Base-by-base conservation (phyloP, 2,113 vertebrate species). In the Tretioscincus oriximinensis region DNA sequence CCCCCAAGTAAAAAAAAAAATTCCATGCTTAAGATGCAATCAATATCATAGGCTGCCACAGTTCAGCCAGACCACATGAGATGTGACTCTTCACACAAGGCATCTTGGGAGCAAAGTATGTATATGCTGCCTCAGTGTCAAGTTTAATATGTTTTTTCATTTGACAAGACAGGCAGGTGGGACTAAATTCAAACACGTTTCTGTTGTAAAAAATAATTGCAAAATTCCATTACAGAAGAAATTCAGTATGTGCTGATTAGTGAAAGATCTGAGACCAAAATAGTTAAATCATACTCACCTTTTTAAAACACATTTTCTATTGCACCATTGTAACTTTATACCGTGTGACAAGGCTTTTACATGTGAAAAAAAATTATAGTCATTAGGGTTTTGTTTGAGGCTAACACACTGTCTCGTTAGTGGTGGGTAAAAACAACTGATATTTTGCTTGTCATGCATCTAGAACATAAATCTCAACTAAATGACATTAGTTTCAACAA, bases 401-500 rank as follows among this genome's bases (percentile, higher is more conserved):
- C 16, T 78, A 60, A 60, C 77, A 86, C 21, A 45, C 72, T 83
- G 76, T 60, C 78, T 80, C 78, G 71, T 45, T 72, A 21, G 74
- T 89, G 83, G 73, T 77, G 54, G 28, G 83, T 88, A 82, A 60
- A 68, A 84, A 76, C 80, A 67, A 61, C 76, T 16, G 74, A 73
- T 31, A 72, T 84, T 73, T 85, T 90, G 83, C 83, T 89, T 88
- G 74, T 82, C 54, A 89, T 31, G 26, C 60, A 82, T 73, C 78
- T 82, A 51, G 81, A 77, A 73, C 45, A 24, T 77, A 84, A 78
- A 58, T 80, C 89, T 90, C 82, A 61, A 22, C 77, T 81, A 85
- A 90, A 83, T 84, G 77, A 31, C 81, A 86, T 80, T 80, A 88
- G 87, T 87, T 88, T 24, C 22, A 80, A 31, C 83, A 65, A 73